phyloP scores from a whole-genome alignment of 35 echinoderm and acorn worm genomes.

The Amphiura filiformis region DNA sequence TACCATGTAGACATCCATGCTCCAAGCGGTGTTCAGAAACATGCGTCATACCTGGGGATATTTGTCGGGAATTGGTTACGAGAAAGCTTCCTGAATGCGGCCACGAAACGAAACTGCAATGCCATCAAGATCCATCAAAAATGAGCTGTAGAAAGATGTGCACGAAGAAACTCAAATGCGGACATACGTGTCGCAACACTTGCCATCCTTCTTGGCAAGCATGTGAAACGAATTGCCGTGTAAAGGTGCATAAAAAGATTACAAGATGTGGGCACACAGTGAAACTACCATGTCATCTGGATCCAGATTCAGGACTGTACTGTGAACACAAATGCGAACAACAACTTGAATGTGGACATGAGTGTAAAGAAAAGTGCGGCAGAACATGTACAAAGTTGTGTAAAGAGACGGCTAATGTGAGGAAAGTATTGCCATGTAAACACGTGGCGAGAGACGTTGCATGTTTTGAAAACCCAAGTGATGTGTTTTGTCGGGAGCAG shows the following conservation, averaged over 20 bases:
- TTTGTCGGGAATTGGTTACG: not conserved
- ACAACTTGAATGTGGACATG: not conserved
- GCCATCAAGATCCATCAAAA: not conserved
- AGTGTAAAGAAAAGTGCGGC: not conserved
- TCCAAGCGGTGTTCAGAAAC: not conserved
- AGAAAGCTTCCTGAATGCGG: not conserved
- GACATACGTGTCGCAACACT: not conserved
- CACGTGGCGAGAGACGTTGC: not conserved
- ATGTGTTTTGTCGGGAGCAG: not conserved
- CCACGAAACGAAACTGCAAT: not conserved
- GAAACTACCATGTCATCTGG: not conserved
- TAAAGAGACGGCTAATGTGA: not conserved
- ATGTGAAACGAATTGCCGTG: not conserved
- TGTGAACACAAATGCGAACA: not conserved
- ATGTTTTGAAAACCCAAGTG: not conserved
- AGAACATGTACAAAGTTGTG: not conserved
- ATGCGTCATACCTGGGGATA: not conserved
- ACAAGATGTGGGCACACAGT: not conserved
- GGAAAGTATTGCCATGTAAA: not conserved
- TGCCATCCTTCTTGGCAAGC: not conserved
- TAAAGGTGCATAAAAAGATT: not conserved
- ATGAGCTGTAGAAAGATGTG: too few species aligned
- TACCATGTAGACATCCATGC: not conserved
- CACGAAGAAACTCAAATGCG: not conserved
- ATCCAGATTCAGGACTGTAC: not conserved